A percentile compares a stretch with the other conserved stretches of the same genome.
phyloP scores from a whole-genome alignment of 2,888 invertebrate species.

The Stratiomys singularior region DNA sequence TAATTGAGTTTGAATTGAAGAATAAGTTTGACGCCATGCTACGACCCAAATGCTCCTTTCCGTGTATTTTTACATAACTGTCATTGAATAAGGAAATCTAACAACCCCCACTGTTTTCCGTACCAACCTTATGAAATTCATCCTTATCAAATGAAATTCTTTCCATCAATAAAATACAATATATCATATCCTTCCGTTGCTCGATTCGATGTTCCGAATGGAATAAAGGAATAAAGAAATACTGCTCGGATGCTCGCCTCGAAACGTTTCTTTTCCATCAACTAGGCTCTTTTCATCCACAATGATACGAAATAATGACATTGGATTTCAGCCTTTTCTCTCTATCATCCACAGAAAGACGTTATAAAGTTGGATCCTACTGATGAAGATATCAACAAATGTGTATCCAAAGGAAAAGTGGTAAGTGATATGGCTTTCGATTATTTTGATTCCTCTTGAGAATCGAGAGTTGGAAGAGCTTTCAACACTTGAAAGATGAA shows the following conservation, averaged over 20 bases:
- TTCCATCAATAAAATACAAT: no score
- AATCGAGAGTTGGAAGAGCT: not conserved
- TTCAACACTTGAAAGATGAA: not conserved
- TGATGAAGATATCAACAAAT: conserved; percentile 81
- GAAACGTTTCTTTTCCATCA: not conserved
- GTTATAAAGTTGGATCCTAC: conserved; percentile 88
- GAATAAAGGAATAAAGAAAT: not conserved
- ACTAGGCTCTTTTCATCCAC: not conserved
- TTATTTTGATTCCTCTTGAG: conserved; percentile 37
- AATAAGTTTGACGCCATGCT: no score
- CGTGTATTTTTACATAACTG: no score
- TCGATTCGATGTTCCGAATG: not conserved
- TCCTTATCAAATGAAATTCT: no score
- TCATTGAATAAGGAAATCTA: no score
- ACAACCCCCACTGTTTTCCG: no score
- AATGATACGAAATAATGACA: not conserved
- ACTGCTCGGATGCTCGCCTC: no score
- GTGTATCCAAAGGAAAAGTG: conserved; percentile 96
- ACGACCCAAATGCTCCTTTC: no score
- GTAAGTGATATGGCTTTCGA: conserved; percentile 67
- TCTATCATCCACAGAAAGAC: conserved; percentile 75
- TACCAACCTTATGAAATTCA: no score
- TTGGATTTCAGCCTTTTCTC: not conserved
- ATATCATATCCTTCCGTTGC: not conserved
- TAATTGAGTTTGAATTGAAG: no score